Percentiles rank a stretch among this genome's conserved stretches.
phyloP scores from a whole-genome alignment of 1,140 invertebrate genomes.

The Halyomorpha halys region DNA sequence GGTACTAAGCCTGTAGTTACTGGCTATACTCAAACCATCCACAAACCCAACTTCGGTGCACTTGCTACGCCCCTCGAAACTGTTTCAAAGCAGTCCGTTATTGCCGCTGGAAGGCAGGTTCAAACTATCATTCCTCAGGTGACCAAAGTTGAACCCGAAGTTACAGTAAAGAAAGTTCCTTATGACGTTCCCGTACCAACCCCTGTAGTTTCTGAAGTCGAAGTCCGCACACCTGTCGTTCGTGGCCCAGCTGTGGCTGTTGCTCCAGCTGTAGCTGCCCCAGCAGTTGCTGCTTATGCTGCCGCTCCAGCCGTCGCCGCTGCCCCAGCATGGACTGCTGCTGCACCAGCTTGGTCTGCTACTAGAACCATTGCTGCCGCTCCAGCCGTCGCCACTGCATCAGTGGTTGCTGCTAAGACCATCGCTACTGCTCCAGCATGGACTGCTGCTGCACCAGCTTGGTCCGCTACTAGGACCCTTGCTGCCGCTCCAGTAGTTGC shows the following conservation, averaged over 20 bases:
- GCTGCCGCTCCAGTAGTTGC: constrained; percentile 31
- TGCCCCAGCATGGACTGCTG: too few relatives aligned
- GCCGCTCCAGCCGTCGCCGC: constrained; percentile 29
- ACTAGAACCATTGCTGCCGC: constrained; percentile 22
- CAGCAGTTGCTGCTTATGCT: constrained; percentile 32
- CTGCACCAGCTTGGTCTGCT: too few relatives aligned
- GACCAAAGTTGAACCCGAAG: constrained; percentile 31
- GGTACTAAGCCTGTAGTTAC: constrained; percentile 36
- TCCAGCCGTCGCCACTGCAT: constrained; percentile 30
- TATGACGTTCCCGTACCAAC: constrained; percentile 30
- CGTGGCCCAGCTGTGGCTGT: constrained; percentile 34
- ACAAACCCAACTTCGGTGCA: constrained; percentile 31
- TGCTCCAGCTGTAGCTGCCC: constrained; percentile 34
- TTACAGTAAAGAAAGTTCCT: constrained; percentile 29
- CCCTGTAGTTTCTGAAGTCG: constrained; percentile 30
- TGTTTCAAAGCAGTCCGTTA: constrained; percentile 28
- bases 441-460: too few relatives aligned
- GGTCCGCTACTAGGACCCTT: too few relatives aligned
- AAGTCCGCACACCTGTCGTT: constrained; percentile 33
- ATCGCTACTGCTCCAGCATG: constrained; percentile 33
- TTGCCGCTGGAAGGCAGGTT: constrained; percentile 29
- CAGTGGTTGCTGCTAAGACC: constrained; percentile 35
- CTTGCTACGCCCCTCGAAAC: constrained; percentile 28
- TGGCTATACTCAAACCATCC: constrained; percentile 33
- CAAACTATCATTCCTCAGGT: constrained; percentile 31